Percentiles rank a stretch among this genome's conserved stretches.
Conservation (phyloP, 2,888 invertebrate genomes). For the Eugnorisma glareosa region DNA sequence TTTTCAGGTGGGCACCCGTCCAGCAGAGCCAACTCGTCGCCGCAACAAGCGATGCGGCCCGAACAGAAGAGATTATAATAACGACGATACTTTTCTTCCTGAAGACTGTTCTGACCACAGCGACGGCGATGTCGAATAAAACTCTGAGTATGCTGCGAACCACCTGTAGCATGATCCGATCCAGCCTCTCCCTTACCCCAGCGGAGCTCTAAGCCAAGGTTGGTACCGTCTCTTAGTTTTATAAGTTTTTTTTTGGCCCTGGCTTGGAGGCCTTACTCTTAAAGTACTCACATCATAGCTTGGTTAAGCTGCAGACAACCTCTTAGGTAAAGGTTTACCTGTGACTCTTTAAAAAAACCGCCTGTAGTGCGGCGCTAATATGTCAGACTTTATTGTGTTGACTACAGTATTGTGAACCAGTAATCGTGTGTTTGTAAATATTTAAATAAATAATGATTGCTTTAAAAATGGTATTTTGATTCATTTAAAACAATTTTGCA, state of each 20-base stretch:
- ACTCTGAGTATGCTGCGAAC: not conserved
- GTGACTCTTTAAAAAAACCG: not conserved
- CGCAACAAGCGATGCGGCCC: slow-evolving; percentile 67
- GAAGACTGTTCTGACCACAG: slow-evolving; percentile 81
- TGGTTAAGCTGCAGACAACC: not conserved
- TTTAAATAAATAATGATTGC: not conserved
- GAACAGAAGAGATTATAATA: slow-evolving; percentile 71
- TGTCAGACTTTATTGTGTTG: not conserved
- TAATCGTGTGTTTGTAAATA: not conserved
- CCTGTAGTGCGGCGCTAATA: not conserved
- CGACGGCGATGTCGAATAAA: slow-evolving; percentile 67
- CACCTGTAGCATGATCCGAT: not conserved
- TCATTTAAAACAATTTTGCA: not conserved
- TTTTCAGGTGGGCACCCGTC: slow-evolving; percentile 67
- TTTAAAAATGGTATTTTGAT: not conserved
- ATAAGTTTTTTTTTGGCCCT: not conserved
- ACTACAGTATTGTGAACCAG: not conserved
- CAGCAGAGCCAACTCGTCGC: slow-evolving; percentile 54
- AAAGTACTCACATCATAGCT: not conserved
- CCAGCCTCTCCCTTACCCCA: not conserved
- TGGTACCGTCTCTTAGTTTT: not conserved
- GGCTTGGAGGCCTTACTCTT: not conserved
- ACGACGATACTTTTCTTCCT: slow-evolving; percentile 84
- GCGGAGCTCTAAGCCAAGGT: not conserved
- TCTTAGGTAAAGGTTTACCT: not conserved